These are phyloP conservation scores for Conus betulinus DNA, from an alignment of 1,140 invertebrate genomes.

Conservation along the genomic window DNA sequence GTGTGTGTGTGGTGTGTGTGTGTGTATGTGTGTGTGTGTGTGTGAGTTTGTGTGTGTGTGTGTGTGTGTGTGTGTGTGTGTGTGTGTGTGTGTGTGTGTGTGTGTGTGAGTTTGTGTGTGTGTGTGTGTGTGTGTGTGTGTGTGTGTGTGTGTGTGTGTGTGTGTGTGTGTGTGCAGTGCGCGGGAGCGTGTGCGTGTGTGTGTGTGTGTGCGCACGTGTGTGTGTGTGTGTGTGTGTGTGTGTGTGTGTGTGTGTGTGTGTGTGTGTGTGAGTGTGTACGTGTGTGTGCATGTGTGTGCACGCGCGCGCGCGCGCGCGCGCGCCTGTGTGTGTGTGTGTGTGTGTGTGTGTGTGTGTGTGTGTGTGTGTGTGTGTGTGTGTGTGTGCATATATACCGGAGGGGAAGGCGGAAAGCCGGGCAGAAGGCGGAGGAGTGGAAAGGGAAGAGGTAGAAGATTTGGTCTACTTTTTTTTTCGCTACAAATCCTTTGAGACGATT, in stretches of 20 bases:
- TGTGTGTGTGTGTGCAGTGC: too few species aligned
- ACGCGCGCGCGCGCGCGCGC: not conserved
- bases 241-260: conserved; percentile 17
- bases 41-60: conserved; percentile 10
- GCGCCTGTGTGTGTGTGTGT: not conserved
- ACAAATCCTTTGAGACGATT: not conserved
- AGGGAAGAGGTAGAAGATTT: too few species aligned
- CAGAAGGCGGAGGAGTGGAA: too few species aligned
- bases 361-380: conserved; percentile 14
- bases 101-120: not conserved
- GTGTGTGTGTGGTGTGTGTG: too few species aligned
- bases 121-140: too few species aligned
- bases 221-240: not conserved
- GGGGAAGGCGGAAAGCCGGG: too few species aligned
- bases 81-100: conserved; percentile 11
- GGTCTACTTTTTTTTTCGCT: not conserved
- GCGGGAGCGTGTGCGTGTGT: not conserved
- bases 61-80: conserved; percentile 15
- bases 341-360: conserved; percentile 13
- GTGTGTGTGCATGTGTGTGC: not conserved
- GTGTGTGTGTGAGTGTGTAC: not conserved
- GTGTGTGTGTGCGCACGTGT: conserved; percentile 4
- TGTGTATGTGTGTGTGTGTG: not conserved
- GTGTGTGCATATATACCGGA: not conserved
- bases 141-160: too few species aligned